Evolutionary conservation across 53 echinoderm and acorn worm genomes (phyloP).

Genomic region (Mesocentrotus franciscanus): DNA sequence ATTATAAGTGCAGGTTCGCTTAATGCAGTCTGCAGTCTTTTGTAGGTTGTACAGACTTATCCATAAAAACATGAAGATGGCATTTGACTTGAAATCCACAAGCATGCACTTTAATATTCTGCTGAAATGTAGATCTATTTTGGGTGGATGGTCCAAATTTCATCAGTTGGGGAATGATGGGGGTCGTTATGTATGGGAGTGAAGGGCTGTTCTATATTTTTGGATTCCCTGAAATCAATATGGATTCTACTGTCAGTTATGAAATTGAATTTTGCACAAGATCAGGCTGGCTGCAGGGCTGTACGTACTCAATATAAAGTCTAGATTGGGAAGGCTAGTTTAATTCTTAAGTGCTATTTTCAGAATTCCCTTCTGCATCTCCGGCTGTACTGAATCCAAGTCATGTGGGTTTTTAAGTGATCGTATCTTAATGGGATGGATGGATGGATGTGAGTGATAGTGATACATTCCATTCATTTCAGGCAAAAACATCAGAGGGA

Average conservation of each 20-base stretch:
- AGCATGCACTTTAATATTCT: not conserved
- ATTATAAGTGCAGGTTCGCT: not conserved
- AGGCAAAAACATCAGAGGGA: not conserved
- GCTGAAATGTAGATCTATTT: not conserved
- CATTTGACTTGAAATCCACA: conserved; percentile 5
- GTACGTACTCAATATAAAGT: not conserved
- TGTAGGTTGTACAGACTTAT: not conserved
- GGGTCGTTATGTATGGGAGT: not conserved
- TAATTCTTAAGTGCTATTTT: not conserved
- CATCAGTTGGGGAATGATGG: not conserved
- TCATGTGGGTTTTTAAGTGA: not conserved
- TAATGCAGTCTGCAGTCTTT: not conserved
- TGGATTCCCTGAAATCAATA: not conserved
- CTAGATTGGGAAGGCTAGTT: not conserved
- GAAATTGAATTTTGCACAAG: conserved; percentile 3
- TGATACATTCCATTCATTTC: not conserved
- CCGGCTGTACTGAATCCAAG: not conserved
- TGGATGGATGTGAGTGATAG: not conserved
- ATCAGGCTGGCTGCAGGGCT: not conserved
- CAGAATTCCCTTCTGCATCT: conserved; percentile 10
- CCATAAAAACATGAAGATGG: not conserved
- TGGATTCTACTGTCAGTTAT: not conserved
- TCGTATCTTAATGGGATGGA: not conserved
- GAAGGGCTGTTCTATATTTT: not conserved
- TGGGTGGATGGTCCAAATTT: not conserved